A percentile compares a stretch with the other conserved stretches of the same genome.
These are phyloP conservation scores for Gastrophryne carolinensis DNA, from an alignment of 2,797 vertebrate species.

Conservation along the genomic window DNA sequence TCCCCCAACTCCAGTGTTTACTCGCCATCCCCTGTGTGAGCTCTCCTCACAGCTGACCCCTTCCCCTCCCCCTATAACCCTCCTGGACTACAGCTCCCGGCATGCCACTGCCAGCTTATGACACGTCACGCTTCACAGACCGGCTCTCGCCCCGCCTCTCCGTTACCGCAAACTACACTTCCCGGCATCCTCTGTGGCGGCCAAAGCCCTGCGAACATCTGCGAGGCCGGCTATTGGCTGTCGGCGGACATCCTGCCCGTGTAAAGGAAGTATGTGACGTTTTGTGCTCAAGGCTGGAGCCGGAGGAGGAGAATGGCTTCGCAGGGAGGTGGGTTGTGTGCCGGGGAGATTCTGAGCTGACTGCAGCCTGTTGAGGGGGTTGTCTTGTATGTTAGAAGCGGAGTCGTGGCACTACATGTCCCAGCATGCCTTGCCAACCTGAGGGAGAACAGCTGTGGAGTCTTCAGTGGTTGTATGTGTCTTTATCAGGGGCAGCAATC, in stretches of 20 bases:
- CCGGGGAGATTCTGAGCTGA: neutral
- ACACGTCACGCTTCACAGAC: slow-evolving; percentile 30
- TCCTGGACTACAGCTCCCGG: slow-evolving; percentile 40
- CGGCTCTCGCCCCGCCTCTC: neutral
- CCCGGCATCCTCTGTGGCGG: neutral
- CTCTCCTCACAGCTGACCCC: neutral
- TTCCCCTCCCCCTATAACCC: rapidly evolving
- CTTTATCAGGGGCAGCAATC: too few relatives aligned
- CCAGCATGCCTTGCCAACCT: neutral
- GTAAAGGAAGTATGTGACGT: slow-evolving; percentile 37
- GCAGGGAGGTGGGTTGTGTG: slow-evolving; percentile 69
- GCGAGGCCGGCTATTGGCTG: slow-evolving; percentile 56
- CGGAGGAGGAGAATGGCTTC: slow-evolving; percentile 72
- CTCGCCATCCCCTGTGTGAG: neutral
- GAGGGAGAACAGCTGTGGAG: too few relatives aligned
- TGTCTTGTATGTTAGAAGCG: neutral
- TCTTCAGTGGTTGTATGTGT: too few relatives aligned
- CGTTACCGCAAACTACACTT: slow-evolving; percentile 59
- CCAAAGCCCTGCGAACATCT: rapidly evolving
- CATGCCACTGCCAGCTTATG: rapidly evolving
- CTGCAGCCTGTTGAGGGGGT: too few relatives aligned
- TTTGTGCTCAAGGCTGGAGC: slow-evolving; percentile 58
- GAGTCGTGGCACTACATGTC: neutral
- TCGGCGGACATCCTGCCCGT: slow-evolving; percentile 53
- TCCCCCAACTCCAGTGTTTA: too few relatives aligned